A percentile compares a stretch with the other conserved stretches of the same genome.
These are phyloP conservation scores for Hippocampus zosterae DNA, from an alignment of 2,113 vertebrate species.

Conservation along the genomic window DNA sequence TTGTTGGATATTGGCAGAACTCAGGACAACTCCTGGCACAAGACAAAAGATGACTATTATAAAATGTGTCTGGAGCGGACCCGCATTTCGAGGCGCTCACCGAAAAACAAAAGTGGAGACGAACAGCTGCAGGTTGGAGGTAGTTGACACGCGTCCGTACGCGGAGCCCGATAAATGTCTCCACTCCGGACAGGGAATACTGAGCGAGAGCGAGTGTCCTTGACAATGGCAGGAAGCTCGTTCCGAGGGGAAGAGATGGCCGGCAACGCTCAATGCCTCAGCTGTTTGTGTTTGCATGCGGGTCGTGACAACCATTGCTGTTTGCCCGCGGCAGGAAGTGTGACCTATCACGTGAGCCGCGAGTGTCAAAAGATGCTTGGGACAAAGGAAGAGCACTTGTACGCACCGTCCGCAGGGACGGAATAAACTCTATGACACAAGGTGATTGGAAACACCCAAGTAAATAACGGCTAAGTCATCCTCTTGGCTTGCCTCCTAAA, in stretches of 20 bases:
- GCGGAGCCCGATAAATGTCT: slow-evolving; percentile 42
- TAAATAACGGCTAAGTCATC: too few relatives aligned
- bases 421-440: neutral
- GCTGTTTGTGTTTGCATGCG: slow-evolving; percentile 51
- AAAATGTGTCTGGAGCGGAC: slow-evolving; percentile 3
- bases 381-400: neutral
- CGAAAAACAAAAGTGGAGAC: slow-evolving; percentile 29
- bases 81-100: slow-evolving; percentile 15
- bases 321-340: slow-evolving; percentile 17
- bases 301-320: slow-evolving; percentile 37
- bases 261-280: slow-evolving; percentile 38
- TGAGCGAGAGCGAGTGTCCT: slow-evolving; percentile 43
- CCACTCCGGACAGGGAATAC: slow-evolving; percentile 45
- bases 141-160: slow-evolving; percentile 43
- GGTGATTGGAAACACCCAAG: too few relatives aligned
- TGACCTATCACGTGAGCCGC: slow-evolving; percentile 4
- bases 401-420: neutral
- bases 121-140: slow-evolving; percentile 53
- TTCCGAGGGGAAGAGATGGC: slow-evolving; percentile 34
- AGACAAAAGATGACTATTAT: neutral
- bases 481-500: too few relatives aligned
- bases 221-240: slow-evolving; percentile 54
- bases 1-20: slow-evolving; percentile 3
- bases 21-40: neutral
- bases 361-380: neutral